Conservation (phyloP, 2,888 invertebrate species). For the Stenurella melanura region DNA sequence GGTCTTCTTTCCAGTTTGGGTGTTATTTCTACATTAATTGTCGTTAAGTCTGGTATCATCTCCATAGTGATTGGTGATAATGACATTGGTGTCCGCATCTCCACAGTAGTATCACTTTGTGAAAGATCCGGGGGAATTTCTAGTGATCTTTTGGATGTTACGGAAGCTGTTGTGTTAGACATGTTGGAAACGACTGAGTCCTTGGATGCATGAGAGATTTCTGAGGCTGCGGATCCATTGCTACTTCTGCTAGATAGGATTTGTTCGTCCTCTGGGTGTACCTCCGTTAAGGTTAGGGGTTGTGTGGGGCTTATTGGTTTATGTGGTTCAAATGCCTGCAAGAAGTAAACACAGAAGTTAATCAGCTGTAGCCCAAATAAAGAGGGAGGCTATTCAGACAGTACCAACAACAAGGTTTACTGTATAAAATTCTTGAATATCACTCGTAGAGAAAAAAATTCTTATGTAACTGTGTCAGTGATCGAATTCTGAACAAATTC, state of each 20-base stretch:
- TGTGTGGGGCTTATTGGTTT: slow-evolving; percentile 47
- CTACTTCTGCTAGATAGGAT: slow-evolving; percentile 64
- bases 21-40: not conserved
- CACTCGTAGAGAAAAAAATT: too few species aligned
- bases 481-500: too few species aligned
- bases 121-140: slow-evolving; percentile 59
- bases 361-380: not conserved
- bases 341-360: not conserved
- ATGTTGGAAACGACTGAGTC: slow-evolving; percentile 69
- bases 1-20: slow-evolving; percentile 21
- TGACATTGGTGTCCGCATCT: slow-evolving; percentile 37
- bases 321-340: slow-evolving; percentile 62
- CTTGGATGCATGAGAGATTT: slow-evolving; percentile 67
- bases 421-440: too few species aligned
- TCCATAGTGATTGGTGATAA: not conserved
- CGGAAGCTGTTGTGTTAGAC: slow-evolving; percentile 68
- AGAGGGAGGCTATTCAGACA: too few species aligned
- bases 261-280: slow-evolving; percentile 61
- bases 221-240: slow-evolving; percentile 68
- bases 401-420: too few species aligned
- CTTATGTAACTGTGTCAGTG: too few species aligned
- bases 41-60: not conserved
- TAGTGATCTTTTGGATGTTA: slow-evolving; percentile 59
- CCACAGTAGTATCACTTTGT: slow-evolving; percentile 61
- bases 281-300: slow-evolving; percentile 62